These are phyloP conservation scores for Agriopis aurantiaria DNA, from an alignment of 2,888 invertebrate genomes.

Conservation along the genomic window DNA sequence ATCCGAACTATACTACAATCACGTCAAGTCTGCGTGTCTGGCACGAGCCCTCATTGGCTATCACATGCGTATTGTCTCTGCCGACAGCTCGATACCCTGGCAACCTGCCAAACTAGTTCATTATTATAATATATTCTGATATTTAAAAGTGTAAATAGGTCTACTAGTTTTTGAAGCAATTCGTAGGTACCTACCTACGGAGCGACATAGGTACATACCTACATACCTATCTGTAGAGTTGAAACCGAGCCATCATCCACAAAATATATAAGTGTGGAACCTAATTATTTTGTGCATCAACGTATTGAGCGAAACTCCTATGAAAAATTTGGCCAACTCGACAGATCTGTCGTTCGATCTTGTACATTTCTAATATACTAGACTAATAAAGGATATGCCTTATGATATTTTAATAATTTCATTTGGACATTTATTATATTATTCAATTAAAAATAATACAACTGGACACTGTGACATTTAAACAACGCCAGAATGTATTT, in stretches of 20 bases:
- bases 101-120: not conserved
- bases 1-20: constrained; percentile 3
- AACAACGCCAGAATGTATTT: not conserved
- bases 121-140: not conserved
- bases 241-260: not conserved
- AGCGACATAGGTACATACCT: too few relatives aligned
- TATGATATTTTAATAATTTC: not conserved
- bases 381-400: constrained; percentile 3
- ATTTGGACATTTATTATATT: not conserved
- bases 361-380: not conserved
- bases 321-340: not conserved
- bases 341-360: not conserved
- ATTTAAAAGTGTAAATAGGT: not conserved
- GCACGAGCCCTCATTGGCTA: constrained; percentile 17
- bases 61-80: constrained; percentile 23
- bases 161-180: not conserved
- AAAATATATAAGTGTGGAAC: too few relatives aligned
- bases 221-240: not conserved
- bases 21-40: constrained; percentile 20
- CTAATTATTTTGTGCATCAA: too few relatives aligned
- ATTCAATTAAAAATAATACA: not conserved
- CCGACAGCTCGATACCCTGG: constrained; percentile 1
- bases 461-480: not conserved
- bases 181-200: not conserved
- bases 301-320: too few relatives aligned